Base-by-base conservation (phyloP, 2,113 vertebrate genomes). In the Ceratotherium simum region DNA sequence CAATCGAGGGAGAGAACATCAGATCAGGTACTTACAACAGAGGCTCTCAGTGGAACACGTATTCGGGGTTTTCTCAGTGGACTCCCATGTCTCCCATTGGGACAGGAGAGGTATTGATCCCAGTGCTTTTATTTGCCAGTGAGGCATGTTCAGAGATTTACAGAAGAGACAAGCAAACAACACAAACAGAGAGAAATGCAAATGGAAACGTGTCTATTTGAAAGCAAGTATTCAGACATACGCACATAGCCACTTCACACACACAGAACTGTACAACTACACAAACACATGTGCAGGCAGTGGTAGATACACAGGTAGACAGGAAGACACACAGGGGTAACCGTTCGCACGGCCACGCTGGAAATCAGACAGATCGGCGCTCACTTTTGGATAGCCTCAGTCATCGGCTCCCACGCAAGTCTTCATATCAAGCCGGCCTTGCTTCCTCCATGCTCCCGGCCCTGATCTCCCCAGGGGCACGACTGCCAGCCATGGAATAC, bases 281-380 rank as follows among this genome's bases (percentile, higher is more conserved):
- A 48, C 17, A 56, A 51, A 82, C 31, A 16, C 13, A 56, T 0
- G 2, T 0, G 3, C 2, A 42, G 20, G 48, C 8, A 16, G 16
- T 56, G 4, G 27, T 8, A n/a, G 93, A 75, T 8, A 69, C 27
- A 56, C 12, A 27, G 21, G 46, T 8, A 69, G 33, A 56, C 12
- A 27, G 21, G 46, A 70, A 67, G 31, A 75, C 13, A 18, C 2
- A 14, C 14, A 56, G 4, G 8, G 36, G 18, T 3, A 72, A 7
- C 5, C 17, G 1, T 48, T 33, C 13, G 51, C 31, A 78, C 1
- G 76, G 13, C 83, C 51, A 54, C 0, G 3, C 5, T 9, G 20
- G 48, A 83, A 82, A 73, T 20, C 46, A 78, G 29, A 62, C 27
- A 21, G 69, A 89, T 31, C 20, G 46, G 17, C 0, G 5, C 3